Evolutionary conservation across 2,888 invertebrate species (phyloP).

Genomic region (Abrostola tripartita): DNA sequence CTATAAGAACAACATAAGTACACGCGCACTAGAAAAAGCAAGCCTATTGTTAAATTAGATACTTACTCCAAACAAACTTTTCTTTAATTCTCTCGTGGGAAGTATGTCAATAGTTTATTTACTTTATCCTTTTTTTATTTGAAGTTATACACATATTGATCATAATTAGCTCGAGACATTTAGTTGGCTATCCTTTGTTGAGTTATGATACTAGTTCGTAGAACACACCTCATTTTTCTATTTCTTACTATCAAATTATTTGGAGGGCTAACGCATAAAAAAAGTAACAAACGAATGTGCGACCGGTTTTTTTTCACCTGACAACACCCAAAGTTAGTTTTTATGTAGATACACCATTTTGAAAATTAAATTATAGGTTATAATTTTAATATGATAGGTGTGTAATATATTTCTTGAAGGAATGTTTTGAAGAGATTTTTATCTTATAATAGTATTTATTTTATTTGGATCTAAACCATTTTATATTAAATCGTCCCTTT

Average conservation of each 20-base stretch:
- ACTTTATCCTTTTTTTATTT: conserved; percentile 30
- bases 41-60: too few relatives aligned
- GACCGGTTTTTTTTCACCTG: conserved; percentile 82
- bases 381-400: conserved; percentile 88
- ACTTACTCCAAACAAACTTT: neutral
- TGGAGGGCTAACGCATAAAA: conserved; percentile 72
- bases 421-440: conserved; percentile 75
- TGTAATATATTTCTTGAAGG: conserved; percentile 80
- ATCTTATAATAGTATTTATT: conserved; percentile 75
- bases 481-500: conserved; percentile 56
- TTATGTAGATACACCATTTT: conserved; percentile 76
- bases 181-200: conserved; percentile 61
- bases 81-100: neutral
- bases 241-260: conserved; percentile 75
- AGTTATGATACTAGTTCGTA: conserved; percentile 77
- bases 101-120: conserved; percentile 30
- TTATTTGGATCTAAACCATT: conserved; percentile 62
- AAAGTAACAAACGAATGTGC: conserved; percentile 81
- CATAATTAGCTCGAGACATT: conserved; percentile 61
- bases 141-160: conserved; percentile 54
- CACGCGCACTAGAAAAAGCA: too few relatives aligned
- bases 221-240: conserved; percentile 78
- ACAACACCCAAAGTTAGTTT: conserved; percentile 82
- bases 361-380: conserved; percentile 88
- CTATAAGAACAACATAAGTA: too few relatives aligned